Base-by-base conservation (phyloP, 2,113 vertebrate genomes). In the Desmodus rotundus region DNA sequence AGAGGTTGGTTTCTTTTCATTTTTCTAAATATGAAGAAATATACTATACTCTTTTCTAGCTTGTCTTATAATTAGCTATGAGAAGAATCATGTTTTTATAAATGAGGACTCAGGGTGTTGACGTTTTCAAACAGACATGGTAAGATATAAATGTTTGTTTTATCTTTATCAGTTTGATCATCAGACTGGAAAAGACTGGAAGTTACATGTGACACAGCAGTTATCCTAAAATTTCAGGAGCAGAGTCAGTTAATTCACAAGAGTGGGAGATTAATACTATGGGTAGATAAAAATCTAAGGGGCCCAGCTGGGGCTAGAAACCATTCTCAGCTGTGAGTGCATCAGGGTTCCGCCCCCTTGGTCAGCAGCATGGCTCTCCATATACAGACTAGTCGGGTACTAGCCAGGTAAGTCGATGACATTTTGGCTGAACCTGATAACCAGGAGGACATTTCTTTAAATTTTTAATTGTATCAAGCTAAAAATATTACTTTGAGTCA, bases 1-100 rank as follows among this genome's bases (percentile, higher is more conserved):
- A 99, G 99, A 98, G 99, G 99, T 99, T 98, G 68, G 90, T 98
- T 92, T 82, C n/a, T 92, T 96, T 97, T 96, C 3, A 87, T 96
- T 96, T 93, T 13, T n/a, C 80, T 87, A 58, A 67, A 96, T 94
- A 83, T 76, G 17, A 91, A 89, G 86, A 93, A 82, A 82, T 77
- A 56, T 10, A 50, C 52, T 70, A 54, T 28, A 50, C 26, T 94
- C 5, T 94, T 1, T 93, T 77, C 5, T 91, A 93, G 43, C 11
- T 70, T 28, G 7, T 91, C 36, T 89, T 43, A 28, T 52, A 56
- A 26, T 82, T 86, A 87, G 14, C 84, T 93, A 12, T 93, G 52
- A n/a, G 50, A 43, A 85, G 47, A 70, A 9, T 90, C 33, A 20
- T 61, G 95, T 7, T 95, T 96, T 7, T 94, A 24, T 95, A 78